Base-by-base conservation (phyloP, 2,797 vertebrate genomes). In the Spheniscus humboldti region DNA sequence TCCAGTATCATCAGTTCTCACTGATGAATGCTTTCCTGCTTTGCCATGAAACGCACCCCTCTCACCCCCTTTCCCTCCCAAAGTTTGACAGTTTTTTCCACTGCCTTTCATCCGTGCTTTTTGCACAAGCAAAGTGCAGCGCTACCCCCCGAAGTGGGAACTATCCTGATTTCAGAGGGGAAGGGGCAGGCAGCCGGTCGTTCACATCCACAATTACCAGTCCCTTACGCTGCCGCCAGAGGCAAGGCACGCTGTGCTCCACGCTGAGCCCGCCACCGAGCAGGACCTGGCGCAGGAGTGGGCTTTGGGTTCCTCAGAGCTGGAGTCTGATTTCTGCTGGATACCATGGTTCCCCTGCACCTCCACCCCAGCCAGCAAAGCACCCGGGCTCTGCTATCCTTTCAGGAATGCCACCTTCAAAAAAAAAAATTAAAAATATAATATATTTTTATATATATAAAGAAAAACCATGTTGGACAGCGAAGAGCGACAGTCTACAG, bases 381-480 rank as follows among this genome's bases (percentile, higher is more conserved):
- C 60, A 74, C 7, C 28, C 0, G 0, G 18, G 35, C 30, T 66
- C 55, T 35, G 13, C 39, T 37, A 7, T 13, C 67, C 67, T 45
- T 43, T 24, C 64, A 30, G 35, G 5, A 63, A 23, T 3, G 2
- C 18, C 41, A n/a, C 47, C 67, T 60, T 33, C 13, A 39, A 59
- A 63, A 64, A 68, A 79, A 35, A 5, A 3, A 2, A 19, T 15
- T 2, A 19, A 71, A 78, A 56, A 57, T 11, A 63, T 0, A 13
- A 0, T 10, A 25, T 13, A 6, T 69, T 13, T 63, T 2, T 11
- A 0, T 18, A 4, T 8, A 20, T 33, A 35, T 2, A 18, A n/a
- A 74, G 10, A 33, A 94, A 80, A 60, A 28, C 0, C 23, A 10
- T 0, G 1, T 0, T 71, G 56, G 45, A 15, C 20, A 53, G 37